Conservation (phyloP, 2,113 vertebrate species). For the Benitochromis conjunctus region DNA sequence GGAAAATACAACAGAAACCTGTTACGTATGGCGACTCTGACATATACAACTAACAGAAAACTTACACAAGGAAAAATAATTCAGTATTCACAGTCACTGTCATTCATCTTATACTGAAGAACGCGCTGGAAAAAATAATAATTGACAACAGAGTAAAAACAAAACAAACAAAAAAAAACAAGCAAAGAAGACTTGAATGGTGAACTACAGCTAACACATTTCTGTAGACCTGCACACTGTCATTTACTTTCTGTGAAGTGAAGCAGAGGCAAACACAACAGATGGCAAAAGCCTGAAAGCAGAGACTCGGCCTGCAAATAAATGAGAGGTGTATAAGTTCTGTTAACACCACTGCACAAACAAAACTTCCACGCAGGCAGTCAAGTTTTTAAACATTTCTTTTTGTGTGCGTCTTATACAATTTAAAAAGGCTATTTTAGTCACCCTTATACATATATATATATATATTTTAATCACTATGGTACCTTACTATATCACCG, state of each 20-base stretch:
- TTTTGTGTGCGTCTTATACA: not conserved
- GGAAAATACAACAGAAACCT: not conserved
- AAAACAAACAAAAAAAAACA: not conserved
- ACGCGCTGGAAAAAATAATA: slow-evolving; percentile 19
- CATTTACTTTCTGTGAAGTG: slow-evolving; percentile 16
- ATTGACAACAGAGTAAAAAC: not conserved
- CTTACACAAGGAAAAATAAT: not conserved
- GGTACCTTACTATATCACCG: not conserved
- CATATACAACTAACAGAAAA: not conserved
- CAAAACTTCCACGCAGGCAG: not conserved
- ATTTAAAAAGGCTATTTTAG: not conserved
- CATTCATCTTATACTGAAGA: slow-evolving; percentile 6
- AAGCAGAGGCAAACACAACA: not conserved
- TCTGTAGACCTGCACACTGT: not conserved
- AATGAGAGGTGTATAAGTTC: not conserved
- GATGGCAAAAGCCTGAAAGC: not conserved
- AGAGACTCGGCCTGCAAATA: not conserved
- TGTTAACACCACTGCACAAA: not conserved
- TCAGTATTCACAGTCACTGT: not conserved
- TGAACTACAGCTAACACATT: not conserved
- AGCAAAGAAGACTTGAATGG: not conserved
- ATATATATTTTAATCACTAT: not conserved
- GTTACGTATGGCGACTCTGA: not conserved
- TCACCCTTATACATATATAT: not conserved
- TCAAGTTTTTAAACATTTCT: not conserved